Conservation (phyloP, 2,113 vertebrate genomes). For the Helogale parvula region DNA sequence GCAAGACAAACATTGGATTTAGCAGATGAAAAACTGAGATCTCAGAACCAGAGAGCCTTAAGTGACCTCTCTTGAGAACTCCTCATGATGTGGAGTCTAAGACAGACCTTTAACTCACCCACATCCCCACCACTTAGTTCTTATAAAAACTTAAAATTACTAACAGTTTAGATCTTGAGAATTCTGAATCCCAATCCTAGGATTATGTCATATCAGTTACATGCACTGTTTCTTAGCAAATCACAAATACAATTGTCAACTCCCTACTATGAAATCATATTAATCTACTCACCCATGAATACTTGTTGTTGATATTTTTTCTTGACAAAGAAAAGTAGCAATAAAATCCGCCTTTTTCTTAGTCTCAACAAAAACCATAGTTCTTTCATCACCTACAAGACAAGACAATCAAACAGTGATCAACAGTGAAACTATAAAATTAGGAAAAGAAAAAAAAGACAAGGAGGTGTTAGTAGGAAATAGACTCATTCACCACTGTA, state of each 20-base stretch:
- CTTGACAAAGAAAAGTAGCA: slow-evolving; percentile 94
- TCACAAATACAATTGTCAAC: not conserved
- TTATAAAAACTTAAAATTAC: slow-evolving; percentile 32
- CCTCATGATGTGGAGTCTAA: not conserved
- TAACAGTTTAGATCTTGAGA: not conserved
- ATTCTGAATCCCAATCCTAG: not conserved
- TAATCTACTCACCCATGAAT: slow-evolving; percentile 92
- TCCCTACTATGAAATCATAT: not conserved
- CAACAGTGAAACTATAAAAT: slow-evolving; percentile 4
- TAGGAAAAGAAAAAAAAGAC: not conserved
- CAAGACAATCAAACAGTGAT: slow-evolving; percentile 21
- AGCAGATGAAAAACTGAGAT: not conserved
- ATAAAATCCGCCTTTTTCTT: slow-evolving; percentile 96
- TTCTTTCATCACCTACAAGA: slow-evolving; percentile 89
- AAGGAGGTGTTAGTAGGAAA: not conserved
- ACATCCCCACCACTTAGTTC: not conserved
- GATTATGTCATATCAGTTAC: not conserved
- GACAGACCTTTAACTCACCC: not conserved
- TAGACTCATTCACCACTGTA: not conserved
- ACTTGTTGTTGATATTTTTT: slow-evolving; percentile 93
- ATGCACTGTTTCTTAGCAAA: slow-evolving; percentile 7
- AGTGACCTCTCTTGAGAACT: not conserved
- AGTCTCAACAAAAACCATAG: slow-evolving; percentile 96
- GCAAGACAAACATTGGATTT: not conserved
- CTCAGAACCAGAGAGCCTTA: not conserved